Conservation (phyloP, 2,888 invertebrate genomes). For the Metellina segmentata region DNA sequence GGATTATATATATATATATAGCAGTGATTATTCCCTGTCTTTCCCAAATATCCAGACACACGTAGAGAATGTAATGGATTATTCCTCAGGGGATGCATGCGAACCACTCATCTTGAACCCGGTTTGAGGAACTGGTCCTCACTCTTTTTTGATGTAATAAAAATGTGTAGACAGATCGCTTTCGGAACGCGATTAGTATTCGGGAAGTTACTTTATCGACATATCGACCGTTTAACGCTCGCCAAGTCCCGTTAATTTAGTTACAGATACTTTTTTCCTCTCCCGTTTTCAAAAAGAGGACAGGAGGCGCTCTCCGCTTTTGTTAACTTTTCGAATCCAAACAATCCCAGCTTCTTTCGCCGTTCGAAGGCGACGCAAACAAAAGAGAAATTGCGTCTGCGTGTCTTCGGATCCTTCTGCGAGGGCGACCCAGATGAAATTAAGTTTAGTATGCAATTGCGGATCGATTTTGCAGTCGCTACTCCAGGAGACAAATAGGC, state of each 20-base stretch:
- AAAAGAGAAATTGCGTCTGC: conserved; percentile 36
- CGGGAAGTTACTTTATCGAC: conserved; percentile 38
- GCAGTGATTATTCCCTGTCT: too few relatives aligned
- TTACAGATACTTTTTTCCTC: conserved; percentile 36
- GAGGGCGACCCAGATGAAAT: conserved; percentile 46
- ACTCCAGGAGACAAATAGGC: conserved; percentile 50
- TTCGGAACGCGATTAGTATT: conserved; percentile 39
- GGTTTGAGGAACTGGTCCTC: neutral
- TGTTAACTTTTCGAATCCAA: conserved; percentile 42
- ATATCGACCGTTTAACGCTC: conserved; percentile 41
- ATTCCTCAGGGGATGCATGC: too few relatives aligned
- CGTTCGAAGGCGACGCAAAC: conserved; percentile 22
- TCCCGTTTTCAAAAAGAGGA: conserved; percentile 15
- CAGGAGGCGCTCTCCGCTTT: conserved; percentile 6
- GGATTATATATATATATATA: too few relatives aligned
- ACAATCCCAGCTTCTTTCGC: conserved; percentile 18
- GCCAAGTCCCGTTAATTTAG: conserved; percentile 51
- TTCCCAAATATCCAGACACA: too few relatives aligned
- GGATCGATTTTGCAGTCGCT: conserved; percentile 44
- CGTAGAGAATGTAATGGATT: too few relatives aligned
- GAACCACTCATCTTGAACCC: too few relatives aligned
- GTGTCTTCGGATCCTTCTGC: conserved; percentile 39
- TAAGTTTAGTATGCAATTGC: conserved; percentile 46
- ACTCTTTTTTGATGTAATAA: neutral
- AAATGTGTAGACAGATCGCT: neutral